These are phyloP conservation scores for Ganaspis sp. DNA, from an alignment of 1,140 invertebrate species.

Conservation along the genomic window DNA sequence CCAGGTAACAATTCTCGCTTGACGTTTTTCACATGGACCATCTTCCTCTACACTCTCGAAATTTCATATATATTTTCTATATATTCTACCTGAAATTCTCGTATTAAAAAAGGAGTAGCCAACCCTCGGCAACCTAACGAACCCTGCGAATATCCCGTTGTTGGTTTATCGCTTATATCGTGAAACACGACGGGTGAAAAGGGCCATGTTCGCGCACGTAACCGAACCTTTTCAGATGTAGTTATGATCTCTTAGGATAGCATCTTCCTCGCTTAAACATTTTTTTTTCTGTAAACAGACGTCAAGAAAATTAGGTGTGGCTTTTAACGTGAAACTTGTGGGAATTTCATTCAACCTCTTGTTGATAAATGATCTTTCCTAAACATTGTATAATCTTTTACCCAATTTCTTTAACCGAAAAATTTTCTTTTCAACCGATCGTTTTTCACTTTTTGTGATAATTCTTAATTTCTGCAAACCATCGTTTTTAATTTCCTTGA, in stretches of 20 bases:
- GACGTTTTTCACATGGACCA: slow-evolving; percentile 66
- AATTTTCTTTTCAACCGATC: too few relatives aligned
- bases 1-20: slow-evolving; percentile 60
- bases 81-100: slow-evolving; percentile 41
- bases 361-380: neutral
- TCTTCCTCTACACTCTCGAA: slow-evolving; percentile 50
- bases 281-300: slow-evolving; percentile 22
- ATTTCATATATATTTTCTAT: slow-evolving; percentile 33
- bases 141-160: slow-evolving; percentile 31
- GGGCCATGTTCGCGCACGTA: slow-evolving; percentile 21
- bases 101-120: slow-evolving; percentile 29
- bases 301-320: slow-evolving; percentile 25
- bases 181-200: slow-evolving; percentile 22
- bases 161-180: slow-evolving; percentile 48
- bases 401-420: too few relatives aligned
- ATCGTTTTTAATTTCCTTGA: too few relatives aligned
- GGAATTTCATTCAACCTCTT: slow-evolving; percentile 5
- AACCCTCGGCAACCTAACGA: slow-evolving; percentile 30
- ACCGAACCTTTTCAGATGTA: slow-evolving; percentile 28
- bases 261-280: slow-evolving; percentile 15
- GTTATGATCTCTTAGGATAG: slow-evolving; percentile 30
- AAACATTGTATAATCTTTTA: too few relatives aligned
- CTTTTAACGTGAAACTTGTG: slow-evolving; percentile 26
- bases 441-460: too few relatives aligned
- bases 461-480: too few relatives aligned